These are phyloP conservation scores for Eilema sororculum DNA, from an alignment of 2,888 invertebrate genomes.

Conservation along the genomic window DNA sequence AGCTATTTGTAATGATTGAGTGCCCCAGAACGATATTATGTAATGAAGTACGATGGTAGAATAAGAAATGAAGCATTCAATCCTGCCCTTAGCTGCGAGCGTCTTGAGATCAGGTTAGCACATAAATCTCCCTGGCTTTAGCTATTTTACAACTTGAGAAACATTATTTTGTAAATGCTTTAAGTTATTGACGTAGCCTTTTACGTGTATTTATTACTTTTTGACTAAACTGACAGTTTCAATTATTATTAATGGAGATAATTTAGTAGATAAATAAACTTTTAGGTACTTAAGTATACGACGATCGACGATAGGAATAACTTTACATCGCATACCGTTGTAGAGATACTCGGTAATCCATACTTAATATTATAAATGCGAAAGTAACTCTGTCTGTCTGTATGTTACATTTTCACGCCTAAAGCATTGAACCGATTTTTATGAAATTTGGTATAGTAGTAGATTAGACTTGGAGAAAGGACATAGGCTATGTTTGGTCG, in stretches of 20 bases:
- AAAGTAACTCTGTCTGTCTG: too few relatives aligned
- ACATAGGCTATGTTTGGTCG: too few relatives aligned
- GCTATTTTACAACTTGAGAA: neutral
- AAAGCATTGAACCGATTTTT: too few relatives aligned
- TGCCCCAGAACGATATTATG: constrained; percentile 1
- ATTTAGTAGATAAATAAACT: neutral
- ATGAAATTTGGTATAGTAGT: too few relatives aligned
- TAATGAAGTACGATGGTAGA: constrained; percentile 11
- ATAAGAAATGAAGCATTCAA: constrained; percentile 14
- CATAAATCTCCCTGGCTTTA: neutral
- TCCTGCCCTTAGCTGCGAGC: neutral
- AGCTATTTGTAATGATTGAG: neutral
- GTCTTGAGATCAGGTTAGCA: constrained; percentile 5
- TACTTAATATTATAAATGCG: too few relatives aligned
- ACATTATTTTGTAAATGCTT: neutral
- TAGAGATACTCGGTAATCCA: too few relatives aligned
- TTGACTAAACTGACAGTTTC: neutral
- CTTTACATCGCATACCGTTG: too few relatives aligned
- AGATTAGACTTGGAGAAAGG: too few relatives aligned
- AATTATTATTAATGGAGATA: neutral
- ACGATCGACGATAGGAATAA: too few relatives aligned
- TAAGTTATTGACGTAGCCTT: neutral
- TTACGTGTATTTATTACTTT: neutral
- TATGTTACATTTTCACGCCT: too few relatives aligned
- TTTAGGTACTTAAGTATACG: too few relatives aligned